Evolutionary conservation across 2,113 vertebrate genomes (phyloP).

Genomic region (Mellivora capensis): DNA sequence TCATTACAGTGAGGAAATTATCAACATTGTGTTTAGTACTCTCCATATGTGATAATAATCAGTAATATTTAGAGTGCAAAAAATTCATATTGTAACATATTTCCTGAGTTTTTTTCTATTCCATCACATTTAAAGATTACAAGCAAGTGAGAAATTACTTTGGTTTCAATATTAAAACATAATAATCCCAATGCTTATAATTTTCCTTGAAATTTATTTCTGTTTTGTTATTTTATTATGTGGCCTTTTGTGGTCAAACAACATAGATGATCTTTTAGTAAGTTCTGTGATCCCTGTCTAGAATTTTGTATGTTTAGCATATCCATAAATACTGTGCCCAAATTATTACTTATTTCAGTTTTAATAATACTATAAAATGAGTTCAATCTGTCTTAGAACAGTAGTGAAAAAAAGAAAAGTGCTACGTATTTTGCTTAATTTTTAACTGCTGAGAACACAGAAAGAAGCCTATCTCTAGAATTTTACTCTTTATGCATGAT

Average conservation of each 20-base stretch:
- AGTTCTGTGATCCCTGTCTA: background rate
- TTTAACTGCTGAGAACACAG: background rate
- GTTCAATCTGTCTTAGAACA: background rate
- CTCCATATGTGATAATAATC: background rate
- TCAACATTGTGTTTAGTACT: background rate
- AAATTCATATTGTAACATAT: background rate
- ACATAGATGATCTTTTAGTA: background rate
- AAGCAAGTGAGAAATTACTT: slow-evolving; percentile 20
- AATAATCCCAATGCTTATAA: background rate
- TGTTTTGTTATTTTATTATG: background rate
- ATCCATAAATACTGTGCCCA: background rate
- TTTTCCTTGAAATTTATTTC: slow-evolving; percentile 44
- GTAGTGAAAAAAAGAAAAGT: background rate
- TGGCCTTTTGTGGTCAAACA: background rate
- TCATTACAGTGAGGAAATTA: background rate
- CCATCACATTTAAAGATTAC: background rate
- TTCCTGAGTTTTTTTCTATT: slow-evolving; percentile 12
- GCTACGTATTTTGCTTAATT: background rate
- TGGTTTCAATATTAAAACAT: background rate
- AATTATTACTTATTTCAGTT: slow-evolving; percentile 18
- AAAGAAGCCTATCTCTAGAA: background rate
- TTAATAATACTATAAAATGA: slow-evolving; percentile 10
- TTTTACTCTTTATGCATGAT: background rate
- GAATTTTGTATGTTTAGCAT: background rate
- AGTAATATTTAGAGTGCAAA: background rate